Base-by-base conservation (phyloP, 2,888 invertebrate genomes). In the Heliconius charithonia region DNA sequence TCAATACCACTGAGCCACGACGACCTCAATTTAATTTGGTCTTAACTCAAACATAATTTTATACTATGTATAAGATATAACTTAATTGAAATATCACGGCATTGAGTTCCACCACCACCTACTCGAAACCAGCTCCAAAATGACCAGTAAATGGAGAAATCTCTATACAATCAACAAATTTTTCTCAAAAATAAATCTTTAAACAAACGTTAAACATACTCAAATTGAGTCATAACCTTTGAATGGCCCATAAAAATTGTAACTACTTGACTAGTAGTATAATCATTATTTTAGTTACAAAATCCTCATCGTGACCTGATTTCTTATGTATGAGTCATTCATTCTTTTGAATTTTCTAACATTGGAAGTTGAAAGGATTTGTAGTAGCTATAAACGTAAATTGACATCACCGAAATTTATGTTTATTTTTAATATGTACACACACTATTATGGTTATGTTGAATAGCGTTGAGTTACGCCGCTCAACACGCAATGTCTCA, bases 281-380 rank as follows among this genome's bases (percentile, higher is more conserved):
- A 79, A 80, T 81, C 81, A 84, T 84, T 85, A 85, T 87, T 87
- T 85, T 84, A 77, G 81, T 82, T 83, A 85, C 81, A 83, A 84
- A 83, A 85, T 7, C 16, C 84, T 83, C 70, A 69, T 73, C 79
- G 80, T 82, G 83, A 84, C 85, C 83, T 76, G 77, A 84, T 86
- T 85, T 82, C 79, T 76, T 72, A 37, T 41, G 71, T 81, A 75
- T 85, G 85, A 85, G 75, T 85, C 85, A 85, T 82, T 81, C 65
- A 80, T 81, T 78, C 75, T 62, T 65, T 65, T 74, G 76, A 79
- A 73, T 79, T 80, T 82, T 76, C 74, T 67, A 71, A 45, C 75
- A 37, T 79, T 65, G 62, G 76, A 63, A 81, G 79, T 78, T 79
- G 77, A 65, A 77, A 63, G 56, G 56, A 7, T 70, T 70, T 70